phyloP scores from a whole-genome alignment of 1,140 invertebrate genomes.

The Brachionus sp. region DNA sequence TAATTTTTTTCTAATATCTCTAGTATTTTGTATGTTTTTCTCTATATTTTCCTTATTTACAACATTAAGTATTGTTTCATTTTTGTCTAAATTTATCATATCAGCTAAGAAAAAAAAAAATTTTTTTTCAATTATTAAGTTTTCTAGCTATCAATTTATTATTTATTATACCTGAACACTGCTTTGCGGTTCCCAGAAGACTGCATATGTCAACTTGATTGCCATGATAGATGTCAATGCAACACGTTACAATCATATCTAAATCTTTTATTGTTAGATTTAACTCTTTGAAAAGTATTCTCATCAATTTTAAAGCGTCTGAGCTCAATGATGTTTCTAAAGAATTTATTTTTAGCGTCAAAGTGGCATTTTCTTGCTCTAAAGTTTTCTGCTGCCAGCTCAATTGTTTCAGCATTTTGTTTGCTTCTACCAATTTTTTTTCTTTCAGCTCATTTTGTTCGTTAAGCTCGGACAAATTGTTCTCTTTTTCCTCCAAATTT shows the following conservation, averaged over 20 bases:
- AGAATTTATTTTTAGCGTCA: neutral
- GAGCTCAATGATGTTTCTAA: neutral
- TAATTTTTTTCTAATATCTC: neutral
- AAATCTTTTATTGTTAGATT: conserved; percentile 4
- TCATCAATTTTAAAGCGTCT: conserved; percentile 1
- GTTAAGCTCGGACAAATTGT: neutral
- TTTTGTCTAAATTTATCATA: neutral
- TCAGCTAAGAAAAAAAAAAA: neutral
- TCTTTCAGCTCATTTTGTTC: neutral
- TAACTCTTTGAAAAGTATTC: neutral
- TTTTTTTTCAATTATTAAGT: neutral
- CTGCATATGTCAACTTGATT: conserved; percentile 29
- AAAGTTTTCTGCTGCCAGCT: neutral
- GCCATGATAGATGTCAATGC: conserved; percentile 13
- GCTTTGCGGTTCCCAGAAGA: neutral
- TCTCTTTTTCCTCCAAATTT: neutral
- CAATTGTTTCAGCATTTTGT: neutral
- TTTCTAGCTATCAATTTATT: neutral
- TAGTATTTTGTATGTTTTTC: neutral
- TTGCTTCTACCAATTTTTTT: neutral
- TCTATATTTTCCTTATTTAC: neutral
- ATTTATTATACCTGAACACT: neutral
- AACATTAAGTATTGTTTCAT: neutral
- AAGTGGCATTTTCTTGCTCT: neutral
- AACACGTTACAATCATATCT: neutral